Conservation (phyloP, 2,888 invertebrate genomes). For the Sphinx pinastri region DNA sequence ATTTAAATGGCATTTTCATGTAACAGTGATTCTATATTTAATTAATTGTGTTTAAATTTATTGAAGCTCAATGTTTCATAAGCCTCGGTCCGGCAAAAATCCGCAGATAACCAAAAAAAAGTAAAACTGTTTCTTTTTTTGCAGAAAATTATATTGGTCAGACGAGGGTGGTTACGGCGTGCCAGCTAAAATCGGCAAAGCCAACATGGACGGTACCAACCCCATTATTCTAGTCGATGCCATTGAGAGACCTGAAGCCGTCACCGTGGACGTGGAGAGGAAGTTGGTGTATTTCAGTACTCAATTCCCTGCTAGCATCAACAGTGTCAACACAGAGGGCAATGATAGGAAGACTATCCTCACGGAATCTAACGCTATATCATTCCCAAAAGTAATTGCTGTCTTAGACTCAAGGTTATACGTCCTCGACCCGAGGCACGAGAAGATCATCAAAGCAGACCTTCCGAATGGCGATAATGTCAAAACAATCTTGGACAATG, state of each 20-base stretch:
- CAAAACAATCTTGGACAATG: constrained; percentile 91
- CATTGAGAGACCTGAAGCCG: constrained; percentile 90
- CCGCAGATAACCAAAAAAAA: no score
- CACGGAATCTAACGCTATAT: constrained; percentile 87
- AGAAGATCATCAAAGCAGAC: constrained; percentile 94
- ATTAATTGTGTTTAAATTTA: no score
- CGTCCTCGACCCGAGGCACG: constrained; percentile 94
- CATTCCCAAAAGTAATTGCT: constrained; percentile 91
- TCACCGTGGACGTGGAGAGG: constrained; percentile 92
- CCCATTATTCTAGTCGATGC: constrained; percentile 88
- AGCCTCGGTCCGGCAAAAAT: no score
- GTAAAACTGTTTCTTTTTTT: constrained; percentile 31
- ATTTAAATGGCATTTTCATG: no score
- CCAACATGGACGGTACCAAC: constrained; percentile 96
- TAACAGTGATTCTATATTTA: no score
- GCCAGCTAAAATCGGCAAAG: constrained; percentile 93
- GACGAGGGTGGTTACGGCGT: constrained; percentile 97
- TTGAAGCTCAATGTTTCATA: no score
- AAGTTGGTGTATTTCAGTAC: constrained; percentile 95
- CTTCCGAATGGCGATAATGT: constrained; percentile 91
- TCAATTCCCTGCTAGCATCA: constrained; percentile 88
- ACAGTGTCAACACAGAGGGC: constrained; percentile 89
- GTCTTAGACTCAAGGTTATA: constrained; percentile 92
- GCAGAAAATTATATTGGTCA: constrained; percentile 95
- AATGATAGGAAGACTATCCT: constrained; percentile 87